Conservation (phyloP, 2,888 invertebrate genomes). For the Nesidiocoris tenuis region DNA sequence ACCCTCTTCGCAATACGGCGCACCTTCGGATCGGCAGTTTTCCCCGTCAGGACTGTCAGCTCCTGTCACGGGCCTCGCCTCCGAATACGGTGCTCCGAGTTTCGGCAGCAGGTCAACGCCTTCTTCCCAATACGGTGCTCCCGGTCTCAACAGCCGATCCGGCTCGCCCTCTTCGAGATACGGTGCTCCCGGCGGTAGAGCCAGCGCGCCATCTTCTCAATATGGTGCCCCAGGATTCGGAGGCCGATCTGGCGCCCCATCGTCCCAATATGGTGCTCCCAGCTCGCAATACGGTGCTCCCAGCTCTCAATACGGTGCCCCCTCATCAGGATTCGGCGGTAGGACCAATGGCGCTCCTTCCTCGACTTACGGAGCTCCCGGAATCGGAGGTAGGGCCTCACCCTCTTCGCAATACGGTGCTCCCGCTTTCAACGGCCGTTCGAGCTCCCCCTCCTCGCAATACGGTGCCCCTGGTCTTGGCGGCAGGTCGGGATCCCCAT, state of each 20-base stretch:
- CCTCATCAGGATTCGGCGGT: slow-evolving; percentile 21
- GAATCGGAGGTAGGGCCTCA: slow-evolving; percentile 21
- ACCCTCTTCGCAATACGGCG: slow-evolving; percentile 44
- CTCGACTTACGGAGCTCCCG: slow-evolving; percentile 45
- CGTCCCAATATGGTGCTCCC: slow-evolving; percentile 37
- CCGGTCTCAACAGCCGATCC: slow-evolving; percentile 30
- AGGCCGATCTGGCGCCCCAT: slow-evolving; percentile 24
- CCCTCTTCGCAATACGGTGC: slow-evolving; percentile 49
- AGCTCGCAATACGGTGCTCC: slow-evolving; percentile 45
- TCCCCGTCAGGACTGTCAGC: slow-evolving; percentile 41
- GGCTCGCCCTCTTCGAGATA: slow-evolving; percentile 19
- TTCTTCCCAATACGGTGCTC: slow-evolving; percentile 43
- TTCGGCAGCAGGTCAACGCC: slow-evolving; percentile 41
- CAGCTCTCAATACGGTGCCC: slow-evolving; percentile 29
- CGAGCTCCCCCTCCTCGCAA: slow-evolving; percentile 45
- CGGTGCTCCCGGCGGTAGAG: slow-evolving; percentile 28
- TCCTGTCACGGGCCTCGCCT: slow-evolving; percentile 44
- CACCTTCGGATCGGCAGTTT: slow-evolving; percentile 40
- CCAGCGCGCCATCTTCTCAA: slow-evolving; percentile 31
- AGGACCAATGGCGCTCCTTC: too few species aligned
- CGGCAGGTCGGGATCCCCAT: slow-evolving; percentile 24
- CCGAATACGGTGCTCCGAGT: slow-evolving; percentile 48
- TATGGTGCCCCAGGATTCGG: slow-evolving; percentile 40
- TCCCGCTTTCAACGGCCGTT: slow-evolving; percentile 44
- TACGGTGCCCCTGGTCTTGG: slow-evolving; percentile 47